Percentiles rank a stretch among this genome's conserved stretches.
These are phyloP conservation scores for Nasonia oneida DNA, from an alignment of 2,888 invertebrate genomes.

Conservation along the genomic window DNA sequence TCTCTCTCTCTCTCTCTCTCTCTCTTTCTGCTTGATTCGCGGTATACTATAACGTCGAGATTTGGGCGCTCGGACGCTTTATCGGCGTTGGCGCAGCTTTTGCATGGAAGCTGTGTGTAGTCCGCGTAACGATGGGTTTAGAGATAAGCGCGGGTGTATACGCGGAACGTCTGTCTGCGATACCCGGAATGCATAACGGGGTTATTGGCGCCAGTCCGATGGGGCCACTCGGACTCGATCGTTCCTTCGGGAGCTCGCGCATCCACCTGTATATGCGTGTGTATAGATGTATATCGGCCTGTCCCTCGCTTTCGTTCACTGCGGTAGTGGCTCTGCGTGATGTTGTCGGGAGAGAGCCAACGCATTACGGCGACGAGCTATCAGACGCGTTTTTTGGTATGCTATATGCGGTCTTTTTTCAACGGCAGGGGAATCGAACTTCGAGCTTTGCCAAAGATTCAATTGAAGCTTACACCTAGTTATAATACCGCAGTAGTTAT, in stretches of 20 bases:
- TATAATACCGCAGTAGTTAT: too few relatives aligned
- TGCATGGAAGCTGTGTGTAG: background rate
- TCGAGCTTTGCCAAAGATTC: too few relatives aligned
- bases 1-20: background rate
- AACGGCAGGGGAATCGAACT: too few relatives aligned
- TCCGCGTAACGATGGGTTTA: background rate
- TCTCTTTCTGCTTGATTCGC: background rate
- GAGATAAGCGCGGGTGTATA: background rate
- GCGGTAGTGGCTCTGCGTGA: too few relatives aligned
- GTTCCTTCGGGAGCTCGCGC: slow-evolving; percentile 39
- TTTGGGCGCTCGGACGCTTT: background rate
- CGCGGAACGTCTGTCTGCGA: background rate
- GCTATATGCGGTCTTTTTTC: background rate
- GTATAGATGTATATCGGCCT: background rate
- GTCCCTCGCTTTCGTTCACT: background rate
- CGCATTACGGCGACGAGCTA: background rate
- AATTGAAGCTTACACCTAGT: too few relatives aligned
- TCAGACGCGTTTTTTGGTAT: too few relatives aligned
- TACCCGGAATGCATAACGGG: background rate
- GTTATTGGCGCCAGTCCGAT: slow-evolving; percentile 48
- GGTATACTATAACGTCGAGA: background rate
- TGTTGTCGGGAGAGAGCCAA: background rate
- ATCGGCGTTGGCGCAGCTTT: too few relatives aligned
- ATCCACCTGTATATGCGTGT: background rate
- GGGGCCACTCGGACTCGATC: slow-evolving; percentile 48